phyloP scores from a whole-genome alignment of 2,113 vertebrate genomes.

The Pseudorhombus dupliciocellatus region DNA sequence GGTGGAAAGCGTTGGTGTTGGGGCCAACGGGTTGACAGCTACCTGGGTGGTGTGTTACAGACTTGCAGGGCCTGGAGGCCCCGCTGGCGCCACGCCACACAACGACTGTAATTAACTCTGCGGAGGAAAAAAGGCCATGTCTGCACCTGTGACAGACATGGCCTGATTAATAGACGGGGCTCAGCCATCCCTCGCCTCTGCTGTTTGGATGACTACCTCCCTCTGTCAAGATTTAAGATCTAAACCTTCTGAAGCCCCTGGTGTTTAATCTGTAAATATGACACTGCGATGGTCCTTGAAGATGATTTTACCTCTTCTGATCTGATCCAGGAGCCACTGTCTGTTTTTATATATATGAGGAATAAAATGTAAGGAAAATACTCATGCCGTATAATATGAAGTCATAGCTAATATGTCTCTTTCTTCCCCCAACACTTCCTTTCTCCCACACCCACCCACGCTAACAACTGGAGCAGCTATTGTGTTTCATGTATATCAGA shows the following conservation, averaged over 20 bases:
- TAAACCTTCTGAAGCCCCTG: constrained; percentile 53
- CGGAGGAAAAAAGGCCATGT: constrained; percentile 42
- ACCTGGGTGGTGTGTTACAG: constrained; percentile 76
- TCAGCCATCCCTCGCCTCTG: constrained; percentile 55
- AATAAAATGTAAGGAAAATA: background rate
- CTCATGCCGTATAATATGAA: constrained; percentile 20
- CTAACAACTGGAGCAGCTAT: constrained; percentile 63
- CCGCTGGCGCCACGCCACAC: constrained; percentile 73
- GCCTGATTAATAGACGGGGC: constrained; percentile 73
- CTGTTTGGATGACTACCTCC: constrained; percentile 55
- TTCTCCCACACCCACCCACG: constrained; percentile 36
- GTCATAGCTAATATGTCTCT: constrained; percentile 37
- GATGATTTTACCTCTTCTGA: constrained; percentile 40
- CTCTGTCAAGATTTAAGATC: constrained; percentile 61
- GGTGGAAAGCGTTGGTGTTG: constrained; percentile 51
- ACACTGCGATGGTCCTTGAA: constrained; percentile 47
- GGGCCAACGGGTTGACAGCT: constrained; percentile 77
- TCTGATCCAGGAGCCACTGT: constrained; percentile 31
- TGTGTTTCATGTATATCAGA: constrained; percentile 71
- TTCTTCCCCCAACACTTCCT: constrained; percentile 39
- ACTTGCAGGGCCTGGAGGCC: constrained; percentile 65
- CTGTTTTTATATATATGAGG: background rate
- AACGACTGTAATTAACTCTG: constrained; percentile 79
- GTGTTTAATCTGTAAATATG: constrained; percentile 61
- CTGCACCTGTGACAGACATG: constrained; percentile 74